Base-by-base conservation (phyloP, 2,797 vertebrate species). In the Spinus olivaceus region DNA sequence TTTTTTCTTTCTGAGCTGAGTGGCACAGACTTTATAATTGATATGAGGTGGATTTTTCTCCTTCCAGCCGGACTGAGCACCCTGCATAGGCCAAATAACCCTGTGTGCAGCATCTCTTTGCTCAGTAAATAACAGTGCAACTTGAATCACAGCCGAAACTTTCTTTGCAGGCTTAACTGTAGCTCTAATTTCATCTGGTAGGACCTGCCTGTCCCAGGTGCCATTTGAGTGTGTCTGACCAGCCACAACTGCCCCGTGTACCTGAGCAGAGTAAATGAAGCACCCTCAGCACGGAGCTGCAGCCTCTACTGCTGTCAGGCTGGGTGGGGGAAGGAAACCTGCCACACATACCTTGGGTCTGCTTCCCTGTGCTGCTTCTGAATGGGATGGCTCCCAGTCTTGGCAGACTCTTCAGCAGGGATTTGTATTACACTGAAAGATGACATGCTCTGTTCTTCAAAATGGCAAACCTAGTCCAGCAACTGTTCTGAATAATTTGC, bases 201-300 rank as follows among this genome's bases (percentile, higher is more conserved):
- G 81, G 70, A 88, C 63, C 47, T 86, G 56, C 39, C 44, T 9
- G 13, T 89, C 73, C 54, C 63, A 65, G 61, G n/a, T 65, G 49
- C 35, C 0, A 1, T 5, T 33, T 64, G 33, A 39, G 23, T 79
- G 30, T 79, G 47, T n/a, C 22, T 81, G 61, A 35, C 14, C 47
- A 81, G 24, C 59, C 51, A 23, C 54, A 56, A 0, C 19, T 23
- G 46, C 33, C 71, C 25, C 12, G 3, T 2, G 2, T 9, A 14
- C 21, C 25, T 0, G 7, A n/a, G 17, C 2, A 2, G 53, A 80
- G 37, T 23, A 33, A 72, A 50, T 10, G 39, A 57, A 22, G 10
- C 0, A 0, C n/a, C 25, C 82, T 86, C 44, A 21, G 20, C 0
- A 1, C 14, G 0, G 22, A 19, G 61, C 69, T 79, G 51, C 37